Conservation (phyloP, 2,113 vertebrate genomes). For the Girardinichthys multiradiatus region DNA sequence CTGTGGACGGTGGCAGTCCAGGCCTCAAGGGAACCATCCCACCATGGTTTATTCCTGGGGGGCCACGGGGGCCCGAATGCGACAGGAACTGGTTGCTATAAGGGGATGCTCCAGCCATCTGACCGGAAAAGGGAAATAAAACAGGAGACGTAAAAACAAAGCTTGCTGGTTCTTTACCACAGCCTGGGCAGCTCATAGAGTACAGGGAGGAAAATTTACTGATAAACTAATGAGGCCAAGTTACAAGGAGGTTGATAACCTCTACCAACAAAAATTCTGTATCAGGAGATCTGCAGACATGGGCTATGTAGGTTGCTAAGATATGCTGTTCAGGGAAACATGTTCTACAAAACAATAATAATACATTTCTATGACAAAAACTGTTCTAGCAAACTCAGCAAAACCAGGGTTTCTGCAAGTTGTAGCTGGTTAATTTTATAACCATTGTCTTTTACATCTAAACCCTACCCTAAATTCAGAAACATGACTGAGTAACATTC, state of each 20-base stretch:
- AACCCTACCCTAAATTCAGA: background rate
- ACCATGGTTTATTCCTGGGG: constrained; percentile 80
- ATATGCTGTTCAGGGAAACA: background rate
- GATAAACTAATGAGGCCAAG: background rate
- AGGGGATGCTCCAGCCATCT: constrained; percentile 90
- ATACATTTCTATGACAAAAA: too few species aligned
- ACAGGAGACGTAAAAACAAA: constrained; percentile 13
- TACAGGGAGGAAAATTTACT: background rate
- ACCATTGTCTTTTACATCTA: background rate
- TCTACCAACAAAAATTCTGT: background rate
- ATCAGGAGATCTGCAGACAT: background rate
- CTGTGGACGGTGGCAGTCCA: constrained; percentile 62
- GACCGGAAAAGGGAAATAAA: constrained; percentile 32
- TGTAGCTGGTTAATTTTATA: background rate
- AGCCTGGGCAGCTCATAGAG: background rate
- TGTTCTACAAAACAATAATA: too few species aligned
- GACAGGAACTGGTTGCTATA: constrained; percentile 92
- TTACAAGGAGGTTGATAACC: background rate
- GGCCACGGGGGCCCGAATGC: constrained; percentile 86
- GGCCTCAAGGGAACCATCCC: constrained; percentile 84
- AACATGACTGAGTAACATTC: background rate
- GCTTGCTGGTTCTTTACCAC: constrained; percentile 18
- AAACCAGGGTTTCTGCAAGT: background rate
- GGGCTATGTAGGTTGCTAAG: background rate
- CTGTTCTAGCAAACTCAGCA: background rate